Base-by-base conservation (phyloP, 2,888 invertebrate species). In the Ochropacha duplaris region DNA sequence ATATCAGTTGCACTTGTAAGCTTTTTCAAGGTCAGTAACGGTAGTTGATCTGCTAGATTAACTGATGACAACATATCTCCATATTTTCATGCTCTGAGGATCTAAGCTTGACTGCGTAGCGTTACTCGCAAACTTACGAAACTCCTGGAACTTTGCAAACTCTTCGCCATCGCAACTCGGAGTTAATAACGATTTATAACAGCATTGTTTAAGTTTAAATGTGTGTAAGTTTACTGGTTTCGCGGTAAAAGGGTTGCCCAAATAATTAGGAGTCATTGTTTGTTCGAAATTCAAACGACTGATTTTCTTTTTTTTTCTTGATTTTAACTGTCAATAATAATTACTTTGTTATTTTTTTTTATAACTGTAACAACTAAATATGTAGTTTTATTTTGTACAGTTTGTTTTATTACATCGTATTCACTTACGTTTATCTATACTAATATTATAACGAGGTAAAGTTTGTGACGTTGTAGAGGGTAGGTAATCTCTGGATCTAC, bases 131-230 rank as follows among this genome's bases (percentile, higher is more conserved):
- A 44, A 44, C 44, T 44, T 44, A 9, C 19, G 44, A 44, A 44
- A 44, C 44, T 44, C 44, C 44, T 9, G 9, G 16, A 44, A 44
- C 44, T 44, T 44, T 19, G 19, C 44, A 44, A 44, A 44, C 44
- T 44, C 44, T 44, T 44, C 44, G 16, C 44, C 44, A 19, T 19
- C 44, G 44, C 44, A 44, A 44, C 44, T 44, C 44, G 19, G 44
- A 44, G 44, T 44, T 44, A 44, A 44, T 44, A 44, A 44, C 44
- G 44, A 44, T 44, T 44, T 44, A 44, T 44, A 19, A 44, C 44
- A 9, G 44, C 44, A 19, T 44, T 44, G 44, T 44, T 44, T 19
- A 44, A 44, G 44, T 44, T 44, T 44, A 19, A 44, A 44, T 19
- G 44, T 44, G 44, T 44, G 44, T 36, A 34, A 16, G n/a, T 39